phyloP scores from a whole-genome alignment of 2,888 invertebrate genomes.

The Tenthredo mesomela region DNA sequence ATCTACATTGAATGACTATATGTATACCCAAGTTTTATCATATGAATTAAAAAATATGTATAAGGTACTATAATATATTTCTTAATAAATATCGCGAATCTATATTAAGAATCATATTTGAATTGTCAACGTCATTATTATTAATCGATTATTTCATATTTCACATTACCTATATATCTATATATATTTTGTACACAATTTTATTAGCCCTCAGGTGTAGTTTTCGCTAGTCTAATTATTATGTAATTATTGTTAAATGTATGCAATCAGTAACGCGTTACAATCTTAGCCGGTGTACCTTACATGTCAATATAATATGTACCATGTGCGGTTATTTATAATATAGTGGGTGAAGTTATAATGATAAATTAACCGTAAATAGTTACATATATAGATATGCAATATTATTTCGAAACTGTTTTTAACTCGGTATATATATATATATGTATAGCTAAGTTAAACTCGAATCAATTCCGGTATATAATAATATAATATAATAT shows the following conservation, averaged over 20 bases:
- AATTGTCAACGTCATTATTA: too few species aligned
- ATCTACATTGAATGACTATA: neutral
- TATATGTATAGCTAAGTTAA: neutral
- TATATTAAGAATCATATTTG: too few species aligned
- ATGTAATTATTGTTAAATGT: constrained; percentile 19
- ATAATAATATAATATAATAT: neutral
- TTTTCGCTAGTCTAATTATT: neutral
- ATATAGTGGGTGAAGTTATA: neutral
- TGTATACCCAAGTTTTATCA: neutral
- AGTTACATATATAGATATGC: neutral
- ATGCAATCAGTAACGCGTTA: constrained; percentile 2
- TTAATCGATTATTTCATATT: too few species aligned
- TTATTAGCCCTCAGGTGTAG: neutral
- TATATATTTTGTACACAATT: neutral
- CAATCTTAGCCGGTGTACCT: neutral
- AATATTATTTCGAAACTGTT: neutral
- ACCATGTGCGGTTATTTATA: neutral
- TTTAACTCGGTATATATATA: neutral
- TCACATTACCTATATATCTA: neutral
- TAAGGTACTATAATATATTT: too few species aligned
- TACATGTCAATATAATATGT: neutral
- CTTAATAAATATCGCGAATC: too few species aligned
- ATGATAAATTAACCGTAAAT: neutral
- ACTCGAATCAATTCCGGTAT: neutral
- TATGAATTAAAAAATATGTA: neutral